phyloP scores from a whole-genome alignment of 30 jellyfish, hydroid and myxozoan species.

The Nemopilema nomurai region DNA sequence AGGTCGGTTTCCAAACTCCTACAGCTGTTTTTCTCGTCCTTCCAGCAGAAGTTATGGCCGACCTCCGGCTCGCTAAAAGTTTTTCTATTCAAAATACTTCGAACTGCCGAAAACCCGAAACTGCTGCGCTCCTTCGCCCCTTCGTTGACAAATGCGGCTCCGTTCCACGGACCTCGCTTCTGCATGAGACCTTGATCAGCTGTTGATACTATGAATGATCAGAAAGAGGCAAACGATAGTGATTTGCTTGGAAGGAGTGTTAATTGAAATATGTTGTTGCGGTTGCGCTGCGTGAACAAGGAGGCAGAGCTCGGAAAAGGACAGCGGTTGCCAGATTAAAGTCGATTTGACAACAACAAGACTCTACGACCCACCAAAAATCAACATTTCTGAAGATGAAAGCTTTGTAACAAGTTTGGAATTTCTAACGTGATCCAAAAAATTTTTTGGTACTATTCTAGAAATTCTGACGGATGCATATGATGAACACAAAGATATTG shows the following conservation, averaged over 20 bases:
- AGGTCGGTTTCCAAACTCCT: neutral
- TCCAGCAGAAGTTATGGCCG: neutral
- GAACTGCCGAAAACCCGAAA: neutral
- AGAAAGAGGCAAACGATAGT: neutral
- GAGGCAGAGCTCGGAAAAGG: too few relatives aligned
- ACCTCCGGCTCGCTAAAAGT: neutral
- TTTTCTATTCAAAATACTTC: neutral
- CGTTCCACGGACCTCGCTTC: conserved; percentile 21
- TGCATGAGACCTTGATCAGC: conserved; percentile 33
- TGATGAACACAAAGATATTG: too few relatives aligned
- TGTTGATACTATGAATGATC: conserved; percentile 11
- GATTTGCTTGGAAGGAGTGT: too few relatives aligned
- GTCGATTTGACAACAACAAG: too few relatives aligned
- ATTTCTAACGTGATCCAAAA: neutral
- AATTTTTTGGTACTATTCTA: too few relatives aligned
- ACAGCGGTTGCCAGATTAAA: too few relatives aligned
- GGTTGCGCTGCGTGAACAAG: too few relatives aligned
- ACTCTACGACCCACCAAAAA: neutral
- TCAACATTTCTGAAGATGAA: too few relatives aligned
- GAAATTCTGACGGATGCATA: too few relatives aligned
- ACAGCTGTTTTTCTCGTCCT: neutral
- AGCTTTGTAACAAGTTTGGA: too few relatives aligned
- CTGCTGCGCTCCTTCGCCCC: neutral
- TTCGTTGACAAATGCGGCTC: neutral
- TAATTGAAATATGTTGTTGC: too few relatives aligned